Evolutionary conservation across 2,113 vertebrate genomes (phyloP).

Genomic region (Nesoenas mayeri): DNA sequence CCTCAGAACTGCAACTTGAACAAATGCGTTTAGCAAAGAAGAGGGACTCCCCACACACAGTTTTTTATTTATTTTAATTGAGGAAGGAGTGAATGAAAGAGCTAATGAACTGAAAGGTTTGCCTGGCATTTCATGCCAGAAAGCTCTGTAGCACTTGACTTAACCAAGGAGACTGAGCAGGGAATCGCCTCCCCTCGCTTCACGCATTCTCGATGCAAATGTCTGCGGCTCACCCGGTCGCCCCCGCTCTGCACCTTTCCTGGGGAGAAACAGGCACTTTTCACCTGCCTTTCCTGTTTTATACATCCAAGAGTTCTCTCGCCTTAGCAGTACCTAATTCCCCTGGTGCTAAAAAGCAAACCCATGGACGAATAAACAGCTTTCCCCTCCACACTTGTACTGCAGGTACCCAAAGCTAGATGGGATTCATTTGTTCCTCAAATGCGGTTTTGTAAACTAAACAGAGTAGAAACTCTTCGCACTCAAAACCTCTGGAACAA

Average conservation of each 20-base stretch:
- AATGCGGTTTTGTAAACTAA: neutral
- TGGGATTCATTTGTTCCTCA: neutral
- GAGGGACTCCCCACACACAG: neutral
- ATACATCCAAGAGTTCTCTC: neutral
- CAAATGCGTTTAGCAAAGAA: neutral
- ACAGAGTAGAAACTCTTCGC: neutral
- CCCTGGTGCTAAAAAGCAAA: neutral
- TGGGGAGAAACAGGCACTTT: neutral
- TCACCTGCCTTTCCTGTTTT: neutral
- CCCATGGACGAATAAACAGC: neutral
- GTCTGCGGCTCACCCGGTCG: neutral
- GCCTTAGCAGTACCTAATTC: neutral
- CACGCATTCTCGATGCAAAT: neutral
- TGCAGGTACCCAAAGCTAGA: neutral
- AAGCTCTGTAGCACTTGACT: neutral
- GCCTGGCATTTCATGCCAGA: neutral
- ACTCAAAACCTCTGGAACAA: neutral
- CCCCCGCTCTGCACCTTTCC: neutral
- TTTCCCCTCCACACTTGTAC: neutral
- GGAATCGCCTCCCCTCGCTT: conserved; percentile 1
- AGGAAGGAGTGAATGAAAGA: neutral
- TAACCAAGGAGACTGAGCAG: neutral
- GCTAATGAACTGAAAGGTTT: neutral
- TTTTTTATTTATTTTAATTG: no score
- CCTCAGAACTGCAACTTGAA: neutral